Base-by-base conservation (phyloP, 1,140 invertebrate genomes). In the Drosophila carrolli region DNA sequence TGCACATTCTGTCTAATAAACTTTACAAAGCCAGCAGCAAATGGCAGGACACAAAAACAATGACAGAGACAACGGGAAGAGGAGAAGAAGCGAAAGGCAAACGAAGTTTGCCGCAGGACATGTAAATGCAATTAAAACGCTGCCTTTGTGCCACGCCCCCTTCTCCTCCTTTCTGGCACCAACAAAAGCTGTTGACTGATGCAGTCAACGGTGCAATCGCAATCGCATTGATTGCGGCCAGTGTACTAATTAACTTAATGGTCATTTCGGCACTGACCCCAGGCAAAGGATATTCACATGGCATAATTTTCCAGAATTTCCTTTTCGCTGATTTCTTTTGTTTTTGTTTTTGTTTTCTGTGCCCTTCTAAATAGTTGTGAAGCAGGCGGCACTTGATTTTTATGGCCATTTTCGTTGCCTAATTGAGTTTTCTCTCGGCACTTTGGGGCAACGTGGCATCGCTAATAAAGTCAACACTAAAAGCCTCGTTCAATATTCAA, bases 401-500 rank as follows among this genome's bases (percentile, higher is more conserved):
- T 62, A 62, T 75, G 43, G 8, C 37, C 73, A 65, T 81, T 81
- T 73, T 77, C 56, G 75, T 71, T 83, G 79, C 66, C 73, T 78
- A 82, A 82, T 86, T 86, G 82, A 72, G 75, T 81, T 85, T 82
- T 82, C 71, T 65, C 50, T 55, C 50, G 75, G 58, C 82, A 86
- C 82, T 86, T 86, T 84, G 56, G 48, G 57, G 61, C 66, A 76
- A 71, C 59, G 78, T 65, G 75, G 78, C 83, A 81, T 54, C 83
- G 66, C 79, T 86, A 86, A 88, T 86, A 76, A 88, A 86, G 79
- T 86, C 66, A 88, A 79, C 79, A 79, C 83, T 89, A 88, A 88
- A 88, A 88, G 83, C 83, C 84, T 88, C 80, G 76, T 89, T 88
- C 84, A 83, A 88, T 88, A 88, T 88, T 88, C 84, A 88, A 89